These are phyloP conservation scores for Struthio camelus DNA, from an alignment of 2,113 vertebrate genomes.

Conservation along the genomic window DNA sequence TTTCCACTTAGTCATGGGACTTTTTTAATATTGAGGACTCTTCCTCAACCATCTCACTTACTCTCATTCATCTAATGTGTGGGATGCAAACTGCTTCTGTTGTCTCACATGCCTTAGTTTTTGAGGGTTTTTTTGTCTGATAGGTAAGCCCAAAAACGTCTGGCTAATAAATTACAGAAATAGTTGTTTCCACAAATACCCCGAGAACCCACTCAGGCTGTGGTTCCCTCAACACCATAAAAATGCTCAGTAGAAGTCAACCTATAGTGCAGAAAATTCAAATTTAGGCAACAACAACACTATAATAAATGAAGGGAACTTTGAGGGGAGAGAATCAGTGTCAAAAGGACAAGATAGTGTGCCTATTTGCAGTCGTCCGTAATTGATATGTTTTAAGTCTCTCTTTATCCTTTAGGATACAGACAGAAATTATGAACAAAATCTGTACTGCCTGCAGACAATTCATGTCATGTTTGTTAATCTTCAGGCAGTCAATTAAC, in stretches of 20 bases:
- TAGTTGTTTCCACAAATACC: not conserved
- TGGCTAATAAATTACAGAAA: not conserved
- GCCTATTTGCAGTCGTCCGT: not conserved
- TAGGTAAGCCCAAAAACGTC: not conserved
- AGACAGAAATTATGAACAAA: not conserved
- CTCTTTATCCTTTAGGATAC: not conserved
- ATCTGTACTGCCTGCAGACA: not conserved
- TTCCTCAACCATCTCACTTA: not conserved
- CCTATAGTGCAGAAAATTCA: not conserved
- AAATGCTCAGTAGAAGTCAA: not conserved
- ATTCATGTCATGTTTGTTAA: not conserved
- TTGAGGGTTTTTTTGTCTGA: not conserved
- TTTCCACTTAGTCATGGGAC: not conserved
- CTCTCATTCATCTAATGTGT: not conserved
- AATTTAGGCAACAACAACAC: not conserved
- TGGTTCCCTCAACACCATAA: not conserved
- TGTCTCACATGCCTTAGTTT: not conserved
- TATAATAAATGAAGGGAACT: not conserved
- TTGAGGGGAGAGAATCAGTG: not conserved
- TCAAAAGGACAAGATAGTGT: not conserved
- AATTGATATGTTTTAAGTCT: fast-evolving
- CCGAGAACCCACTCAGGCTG: not conserved
- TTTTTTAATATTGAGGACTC: not conserved
- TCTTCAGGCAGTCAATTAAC: not conserved
- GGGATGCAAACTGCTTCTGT: not conserved